Conservation (phyloP, 2,888 invertebrate genomes). For the Flabesymbios commensalis region DNA sequence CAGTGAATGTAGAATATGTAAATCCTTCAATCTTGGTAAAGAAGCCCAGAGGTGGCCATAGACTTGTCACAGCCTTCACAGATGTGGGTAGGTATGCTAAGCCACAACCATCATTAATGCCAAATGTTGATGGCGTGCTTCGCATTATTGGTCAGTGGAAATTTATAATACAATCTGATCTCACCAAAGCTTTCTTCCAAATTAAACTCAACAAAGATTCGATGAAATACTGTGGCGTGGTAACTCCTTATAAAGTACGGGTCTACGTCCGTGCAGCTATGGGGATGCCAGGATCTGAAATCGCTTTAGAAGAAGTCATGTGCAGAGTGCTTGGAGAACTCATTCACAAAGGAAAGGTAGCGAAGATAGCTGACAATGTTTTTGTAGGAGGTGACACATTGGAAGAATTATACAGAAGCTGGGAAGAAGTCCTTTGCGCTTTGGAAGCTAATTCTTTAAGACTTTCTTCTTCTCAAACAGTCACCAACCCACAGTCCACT, state of each 20-base stretch:
- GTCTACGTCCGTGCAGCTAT: constrained; percentile 26
- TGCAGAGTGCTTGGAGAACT: constrained; percentile 28
- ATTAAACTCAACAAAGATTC: not conserved
- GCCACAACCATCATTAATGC: no score
- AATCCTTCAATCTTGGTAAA: constrained; percentile 1
- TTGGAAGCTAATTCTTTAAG: constrained; percentile 4
- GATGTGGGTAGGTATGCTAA: no score
- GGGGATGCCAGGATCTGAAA: constrained; percentile 33
- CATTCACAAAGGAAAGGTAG: constrained; percentile 18
- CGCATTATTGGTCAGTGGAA: not conserved
- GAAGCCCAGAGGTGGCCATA: no score
- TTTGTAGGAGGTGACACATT: constrained; percentile 2
- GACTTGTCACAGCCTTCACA: no score
- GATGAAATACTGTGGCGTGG: constrained; percentile 15
- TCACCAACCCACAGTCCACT: not conserved
- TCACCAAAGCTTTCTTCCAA: not conserved
- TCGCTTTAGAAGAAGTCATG: constrained; percentile 28
- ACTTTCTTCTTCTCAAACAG: not conserved
- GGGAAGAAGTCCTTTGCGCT: constrained; percentile 23
- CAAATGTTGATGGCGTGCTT: not conserved
- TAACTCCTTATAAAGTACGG: constrained; percentile 10
- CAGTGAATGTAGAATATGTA: constrained; percentile 9
- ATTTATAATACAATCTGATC: not conserved
- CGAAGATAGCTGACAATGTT: constrained; percentile 26
- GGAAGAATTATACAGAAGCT: constrained; percentile 20